Evolutionary conservation across 2,113 vertebrate genomes (phyloP).

Genomic region (Macrotus californicus): DNA sequence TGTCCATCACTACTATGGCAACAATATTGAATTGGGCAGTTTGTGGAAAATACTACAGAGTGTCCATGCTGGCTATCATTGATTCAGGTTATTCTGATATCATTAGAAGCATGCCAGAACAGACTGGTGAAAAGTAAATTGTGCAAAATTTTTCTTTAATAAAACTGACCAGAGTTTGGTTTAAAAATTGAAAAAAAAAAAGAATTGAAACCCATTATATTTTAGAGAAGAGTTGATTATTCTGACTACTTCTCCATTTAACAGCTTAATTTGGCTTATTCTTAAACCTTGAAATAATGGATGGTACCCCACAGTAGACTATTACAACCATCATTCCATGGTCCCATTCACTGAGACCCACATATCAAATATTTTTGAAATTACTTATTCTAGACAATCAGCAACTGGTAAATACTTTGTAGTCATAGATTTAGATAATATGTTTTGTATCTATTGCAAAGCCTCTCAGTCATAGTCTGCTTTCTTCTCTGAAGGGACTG

Average conservation of each 20-base stretch:
- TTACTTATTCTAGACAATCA: background rate
- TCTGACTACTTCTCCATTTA: background rate
- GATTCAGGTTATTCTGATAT: no score
- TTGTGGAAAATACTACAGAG: no score
- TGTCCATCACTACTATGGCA: no score
- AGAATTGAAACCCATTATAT: background rate
- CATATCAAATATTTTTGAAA: background rate
- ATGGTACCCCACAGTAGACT: background rate
- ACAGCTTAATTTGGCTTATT: background rate
- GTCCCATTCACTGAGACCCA: background rate
- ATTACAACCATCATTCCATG: background rate
- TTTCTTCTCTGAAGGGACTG: background rate
- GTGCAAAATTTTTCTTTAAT: no score
- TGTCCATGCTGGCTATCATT: no score
- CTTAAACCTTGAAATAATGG: background rate
- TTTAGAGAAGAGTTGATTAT: constrained; percentile 11
- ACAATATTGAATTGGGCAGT: no score
- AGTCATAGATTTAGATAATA: background rate
- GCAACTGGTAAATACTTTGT: constrained; percentile 3
- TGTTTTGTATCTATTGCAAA: background rate
- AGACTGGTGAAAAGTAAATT: no score
- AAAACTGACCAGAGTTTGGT: no score
- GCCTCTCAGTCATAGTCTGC: background rate
- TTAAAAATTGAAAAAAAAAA: background rate
- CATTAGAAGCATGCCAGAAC: no score